Conservation (phyloP, 2,113 vertebrate genomes). For the Piprites chloris region DNA sequence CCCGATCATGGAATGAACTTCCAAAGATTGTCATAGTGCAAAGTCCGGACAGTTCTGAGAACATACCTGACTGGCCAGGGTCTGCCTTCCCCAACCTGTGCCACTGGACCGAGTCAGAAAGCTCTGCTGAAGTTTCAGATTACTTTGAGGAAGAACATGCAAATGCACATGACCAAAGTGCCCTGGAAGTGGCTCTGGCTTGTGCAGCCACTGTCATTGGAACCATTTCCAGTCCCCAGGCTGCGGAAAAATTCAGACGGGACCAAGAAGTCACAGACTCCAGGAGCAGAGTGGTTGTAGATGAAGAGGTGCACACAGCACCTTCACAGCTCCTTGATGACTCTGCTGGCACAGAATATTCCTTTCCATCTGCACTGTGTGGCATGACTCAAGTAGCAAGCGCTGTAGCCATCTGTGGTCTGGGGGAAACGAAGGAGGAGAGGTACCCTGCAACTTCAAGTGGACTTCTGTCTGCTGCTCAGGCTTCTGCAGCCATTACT, state of each 20-base stretch:
- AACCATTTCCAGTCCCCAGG: constrained; percentile 88
- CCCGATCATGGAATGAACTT: constrained; percentile 85
- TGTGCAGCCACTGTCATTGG: constrained; percentile 92
- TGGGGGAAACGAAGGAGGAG: constrained; percentile 70
- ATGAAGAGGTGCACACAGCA: constrained; percentile 19
- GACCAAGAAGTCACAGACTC: constrained; percentile 65
- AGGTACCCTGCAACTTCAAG: constrained; percentile 67
- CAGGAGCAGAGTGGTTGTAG: neutral
- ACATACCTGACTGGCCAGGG: constrained; percentile 78
- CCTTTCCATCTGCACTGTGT: constrained; percentile 87
- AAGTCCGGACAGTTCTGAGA: constrained; percentile 88
- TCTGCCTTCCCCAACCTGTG: constrained; percentile 55
- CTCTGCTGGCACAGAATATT: constrained; percentile 70
- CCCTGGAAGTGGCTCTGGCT: constrained; percentile 87
- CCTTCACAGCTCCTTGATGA: constrained; percentile 8
- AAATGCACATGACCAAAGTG: constrained; percentile 68
- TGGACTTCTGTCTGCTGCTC: constrained; percentile 78
- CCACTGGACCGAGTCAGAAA: constrained; percentile 61
- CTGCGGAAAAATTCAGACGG: constrained; percentile 78
- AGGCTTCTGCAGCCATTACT: constrained; percentile 76
- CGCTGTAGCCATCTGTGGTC: constrained; percentile 84
- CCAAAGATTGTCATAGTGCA: constrained; percentile 96
- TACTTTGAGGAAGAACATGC: constrained; percentile 43
- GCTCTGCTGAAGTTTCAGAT: constrained; percentile 21
- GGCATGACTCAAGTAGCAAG: constrained; percentile 90